Evolutionary conservation across 2,888 invertebrate genomes (phyloP).

Genomic region (Drosophila paranaensis): DNA sequence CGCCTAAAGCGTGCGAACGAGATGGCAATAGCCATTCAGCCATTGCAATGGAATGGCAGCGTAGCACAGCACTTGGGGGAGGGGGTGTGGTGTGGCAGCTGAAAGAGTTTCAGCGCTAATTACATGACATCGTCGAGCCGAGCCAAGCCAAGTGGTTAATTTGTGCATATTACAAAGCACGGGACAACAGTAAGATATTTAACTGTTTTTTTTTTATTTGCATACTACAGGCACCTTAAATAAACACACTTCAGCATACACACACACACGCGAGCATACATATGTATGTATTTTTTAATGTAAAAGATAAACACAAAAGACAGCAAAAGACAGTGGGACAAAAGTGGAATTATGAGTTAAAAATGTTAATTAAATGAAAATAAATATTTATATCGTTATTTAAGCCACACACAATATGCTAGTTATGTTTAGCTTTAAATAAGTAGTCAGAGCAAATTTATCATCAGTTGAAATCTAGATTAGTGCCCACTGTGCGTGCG

Average conservation of each 20-base stretch:
- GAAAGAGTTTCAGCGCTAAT: slow-evolving; percentile 53
- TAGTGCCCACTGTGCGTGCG: slow-evolving; percentile 37
- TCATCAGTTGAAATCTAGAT: neutral
- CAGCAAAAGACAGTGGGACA: slow-evolving; percentile 12
- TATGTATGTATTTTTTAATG: slow-evolving; percentile 6
- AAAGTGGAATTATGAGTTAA: neutral
- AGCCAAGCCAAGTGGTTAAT: slow-evolving; percentile 73
- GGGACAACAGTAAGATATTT: slow-evolving; percentile 47
- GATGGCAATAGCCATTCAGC: slow-evolving; percentile 49
- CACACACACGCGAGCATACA: slow-evolving; percentile 4
- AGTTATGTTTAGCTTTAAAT: neutral
- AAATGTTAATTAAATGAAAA: neutral
- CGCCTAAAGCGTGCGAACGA: slow-evolving; percentile 28
- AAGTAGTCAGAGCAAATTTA: neutral
- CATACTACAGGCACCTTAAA: slow-evolving; percentile 42
- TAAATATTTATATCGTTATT: neutral
- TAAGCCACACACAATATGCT: neutral
- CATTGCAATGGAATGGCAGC: slow-evolving; percentile 23
- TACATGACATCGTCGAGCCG: slow-evolving; percentile 66
- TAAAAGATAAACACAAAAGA: slow-evolving; percentile 14
- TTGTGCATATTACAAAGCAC: slow-evolving; percentile 53
- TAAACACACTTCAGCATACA: slow-evolving; percentile 24
- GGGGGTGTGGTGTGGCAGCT: slow-evolving; percentile 7
- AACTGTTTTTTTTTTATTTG: slow-evolving; percentile 47
- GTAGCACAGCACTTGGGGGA: neutral